A percentile compares a stretch with the other conserved stretches of the same genome.
Conservation (phyloP, 53 echinoderm and acorn worm species). For the Henricia sp. region DNA sequence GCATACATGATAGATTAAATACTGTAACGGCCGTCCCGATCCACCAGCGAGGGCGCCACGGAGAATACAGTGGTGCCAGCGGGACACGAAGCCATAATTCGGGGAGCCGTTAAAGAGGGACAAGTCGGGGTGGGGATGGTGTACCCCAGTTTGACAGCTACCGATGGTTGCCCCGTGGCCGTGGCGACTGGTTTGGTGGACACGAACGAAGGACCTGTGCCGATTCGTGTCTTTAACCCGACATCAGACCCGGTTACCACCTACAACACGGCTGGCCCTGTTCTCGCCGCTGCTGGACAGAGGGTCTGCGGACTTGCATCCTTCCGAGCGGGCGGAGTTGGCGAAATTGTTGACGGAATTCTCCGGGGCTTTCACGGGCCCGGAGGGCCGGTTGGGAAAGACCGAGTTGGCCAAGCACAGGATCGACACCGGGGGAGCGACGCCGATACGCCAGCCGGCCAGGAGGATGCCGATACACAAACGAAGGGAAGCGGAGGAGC, state of each 20-base stretch:
- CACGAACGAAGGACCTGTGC: conserved; percentile 7
- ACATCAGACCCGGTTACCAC: conserved; percentile 2
- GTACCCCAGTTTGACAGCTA: conserved; percentile 9
- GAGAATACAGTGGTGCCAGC: conserved; percentile 10
- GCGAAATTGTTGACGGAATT: not conserved
- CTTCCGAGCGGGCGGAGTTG: not conserved
- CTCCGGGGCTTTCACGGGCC: not conserved
- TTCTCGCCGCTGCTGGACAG: not conserved
- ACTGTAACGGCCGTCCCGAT: no score
- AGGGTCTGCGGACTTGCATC: not conserved
- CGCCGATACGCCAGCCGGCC: conserved; percentile 60
- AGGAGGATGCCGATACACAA: conserved; percentile 57
- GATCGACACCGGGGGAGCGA: conserved; percentile 17
- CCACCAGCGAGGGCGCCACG: no score
- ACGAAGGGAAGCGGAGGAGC: conserved; percentile 38
- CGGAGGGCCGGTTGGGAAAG: conserved; percentile 9
- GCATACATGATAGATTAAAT: no score
- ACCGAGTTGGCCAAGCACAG: conserved; percentile 22
- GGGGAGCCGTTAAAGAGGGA: not conserved
- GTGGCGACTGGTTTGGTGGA: conserved; percentile 25
- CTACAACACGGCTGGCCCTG: not conserved
- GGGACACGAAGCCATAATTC: not conserved
- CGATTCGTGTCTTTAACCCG: not conserved
- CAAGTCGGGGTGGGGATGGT: not conserved
- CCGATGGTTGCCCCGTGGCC: conserved; percentile 10